Base-by-base conservation (phyloP, 2,113 vertebrate species). In the Cryptomyrus ogoouensis region DNA sequence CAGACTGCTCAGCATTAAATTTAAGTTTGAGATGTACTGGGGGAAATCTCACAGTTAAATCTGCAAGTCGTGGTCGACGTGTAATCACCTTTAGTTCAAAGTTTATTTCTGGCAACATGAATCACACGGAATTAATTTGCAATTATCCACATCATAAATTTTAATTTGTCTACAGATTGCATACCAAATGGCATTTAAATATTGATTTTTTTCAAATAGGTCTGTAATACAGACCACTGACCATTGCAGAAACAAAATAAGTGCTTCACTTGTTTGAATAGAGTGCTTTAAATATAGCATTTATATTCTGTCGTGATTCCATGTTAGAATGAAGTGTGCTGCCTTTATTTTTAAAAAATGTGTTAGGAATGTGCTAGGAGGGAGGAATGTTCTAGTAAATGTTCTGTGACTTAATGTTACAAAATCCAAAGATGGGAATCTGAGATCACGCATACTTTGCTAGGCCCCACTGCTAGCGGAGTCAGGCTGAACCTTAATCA, bases 391-490 rank as follows among this genome's bases (percentile, higher is more conserved):
- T 80, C 35, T 50, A 35, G 50, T 87, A 31, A 87, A 87, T 50
- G n/a, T 49, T 89, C n/a, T 77, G 46, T 89, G 88, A 80, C 44
- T 80, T 89, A n/a, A 27, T 50, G 46, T 77, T 89, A 80, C 24
- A 27, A 77, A 89, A 50, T 89, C 70, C 70, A 66, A 49, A 89
- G 31, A 89, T 31, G 21, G 46, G 44, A 89, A 50, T 70, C 35
- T n/a, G 52, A 88, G 53, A 66, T 62, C 53, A 62, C 19, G 10
- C 15, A 42, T 80, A 80, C 17, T 80, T 80, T 46, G 44, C 46
- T 47, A 5, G 17, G 15, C 24, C 44, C 44, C 24, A 6, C 44
- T 77, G 44, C 21, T 24, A 21, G 56, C 39, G 10, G 88, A 47
- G 88, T 46, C 44, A 50, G 35, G 46, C n/a, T 27, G 62, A 49